A percentile compares a stretch with the other conserved stretches of the same genome.
These are phyloP conservation scores for Grallaria varia DNA, from an alignment of 2,113 vertebrate genomes.

Conservation along the genomic window DNA sequence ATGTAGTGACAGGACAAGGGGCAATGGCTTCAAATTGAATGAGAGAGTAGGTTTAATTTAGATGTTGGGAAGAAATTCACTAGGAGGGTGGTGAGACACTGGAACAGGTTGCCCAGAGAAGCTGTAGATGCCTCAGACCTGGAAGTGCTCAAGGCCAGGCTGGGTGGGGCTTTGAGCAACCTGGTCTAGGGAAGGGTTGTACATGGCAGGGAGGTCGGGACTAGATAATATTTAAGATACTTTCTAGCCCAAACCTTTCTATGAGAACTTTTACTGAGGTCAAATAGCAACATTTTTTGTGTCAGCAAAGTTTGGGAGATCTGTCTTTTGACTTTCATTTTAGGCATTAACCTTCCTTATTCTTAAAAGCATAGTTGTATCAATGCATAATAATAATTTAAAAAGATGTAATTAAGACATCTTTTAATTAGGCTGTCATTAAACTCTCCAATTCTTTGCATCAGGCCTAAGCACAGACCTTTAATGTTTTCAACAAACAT, in stretches of 20 bases:
- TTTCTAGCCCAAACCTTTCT: background rate
- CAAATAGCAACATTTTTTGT: background rate
- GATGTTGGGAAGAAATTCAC: background rate
- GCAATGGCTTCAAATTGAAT: background rate
- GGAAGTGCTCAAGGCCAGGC: background rate
- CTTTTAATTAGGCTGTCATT: background rate
- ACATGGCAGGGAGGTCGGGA: background rate
- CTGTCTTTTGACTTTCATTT: background rate
- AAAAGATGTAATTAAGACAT: background rate
- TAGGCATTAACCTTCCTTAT: background rate
- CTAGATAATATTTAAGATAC: background rate
- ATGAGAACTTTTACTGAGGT: background rate
- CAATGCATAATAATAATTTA: background rate
- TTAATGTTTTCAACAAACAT: background rate
- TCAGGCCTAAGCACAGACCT: background rate
- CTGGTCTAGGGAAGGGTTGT: background rate
- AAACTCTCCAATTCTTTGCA: background rate
- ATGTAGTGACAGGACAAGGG: background rate
- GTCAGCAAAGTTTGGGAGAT: background rate
- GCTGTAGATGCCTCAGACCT: background rate
- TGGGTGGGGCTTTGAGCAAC: background rate
- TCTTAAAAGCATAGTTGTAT: background rate
- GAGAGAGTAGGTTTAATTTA: background rate
- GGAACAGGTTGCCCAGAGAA: background rate
- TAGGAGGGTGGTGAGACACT: background rate